These are phyloP conservation scores for Carcinoscorpius rotundicauda DNA, from an alignment of 1,140 invertebrate species.

Conservation along the genomic window DNA sequence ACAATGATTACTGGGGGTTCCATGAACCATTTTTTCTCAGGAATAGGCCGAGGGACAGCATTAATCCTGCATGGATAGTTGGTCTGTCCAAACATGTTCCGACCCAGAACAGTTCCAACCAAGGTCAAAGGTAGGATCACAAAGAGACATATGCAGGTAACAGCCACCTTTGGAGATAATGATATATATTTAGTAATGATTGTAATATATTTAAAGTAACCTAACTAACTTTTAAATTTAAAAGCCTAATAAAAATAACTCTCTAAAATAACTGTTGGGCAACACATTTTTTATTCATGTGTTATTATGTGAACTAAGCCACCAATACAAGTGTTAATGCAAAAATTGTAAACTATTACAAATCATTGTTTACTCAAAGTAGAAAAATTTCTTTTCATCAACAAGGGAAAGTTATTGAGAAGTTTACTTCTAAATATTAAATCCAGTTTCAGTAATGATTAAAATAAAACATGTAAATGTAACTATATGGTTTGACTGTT, in stretches of 20 bases:
- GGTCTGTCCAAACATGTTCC: conserved; percentile 90
- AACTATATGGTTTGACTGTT: too few relatives aligned
- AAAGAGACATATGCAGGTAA: conserved; percentile 95
- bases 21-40: conserved; percentile 99
- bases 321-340: too few relatives aligned
- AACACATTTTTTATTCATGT: too few relatives aligned
- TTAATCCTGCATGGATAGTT: conserved; percentile 97
- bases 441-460: too few relatives aligned
- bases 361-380: too few relatives aligned
- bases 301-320: too few relatives aligned
- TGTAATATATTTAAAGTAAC: conserved; percentile 1
- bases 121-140: conserved; percentile 93
- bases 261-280: too few relatives aligned
- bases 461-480: too few relatives aligned
- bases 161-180: conserved; percentile 57
- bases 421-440: too few relatives aligned
- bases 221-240: neutral
- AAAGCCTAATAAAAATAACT: conserved; percentile 14
- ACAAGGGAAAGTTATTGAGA: too few relatives aligned
- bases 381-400: too few relatives aligned
- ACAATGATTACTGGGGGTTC: conserved; percentile 91
- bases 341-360: too few relatives aligned
- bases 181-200: neutral
- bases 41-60: conserved; percentile 96
- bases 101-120: conserved; percentile 83